A percentile compares a stretch with the other conserved stretches of the same genome.
phyloP scores from a whole-genome alignment of 2,888 invertebrate genomes.

The Lysandra bellargus region DNA sequence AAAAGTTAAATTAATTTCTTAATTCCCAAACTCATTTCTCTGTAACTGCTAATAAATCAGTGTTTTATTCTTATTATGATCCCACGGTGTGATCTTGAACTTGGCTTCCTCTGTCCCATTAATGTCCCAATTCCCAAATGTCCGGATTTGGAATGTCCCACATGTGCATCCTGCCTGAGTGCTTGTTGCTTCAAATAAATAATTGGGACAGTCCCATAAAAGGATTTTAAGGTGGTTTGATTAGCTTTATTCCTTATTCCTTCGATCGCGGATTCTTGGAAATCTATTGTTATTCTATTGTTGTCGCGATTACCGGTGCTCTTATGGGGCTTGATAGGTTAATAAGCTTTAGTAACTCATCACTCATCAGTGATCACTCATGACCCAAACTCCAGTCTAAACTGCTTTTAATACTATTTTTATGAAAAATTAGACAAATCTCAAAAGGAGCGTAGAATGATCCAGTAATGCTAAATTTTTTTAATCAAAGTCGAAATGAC shows the following conservation, averaged over 20 bases:
- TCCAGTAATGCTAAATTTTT: too few relatives aligned
- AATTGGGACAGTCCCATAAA: not conserved
- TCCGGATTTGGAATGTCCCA: conserved; percentile 13
- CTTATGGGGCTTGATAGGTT: too few relatives aligned
- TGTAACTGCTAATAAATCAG: not conserved
- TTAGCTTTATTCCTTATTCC: not conserved
- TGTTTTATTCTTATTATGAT: not conserved
- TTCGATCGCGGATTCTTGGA: too few relatives aligned
- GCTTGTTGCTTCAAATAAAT: not conserved
- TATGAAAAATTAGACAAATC: too few relatives aligned
- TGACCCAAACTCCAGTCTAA: too few relatives aligned
- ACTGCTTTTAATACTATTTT: too few relatives aligned
- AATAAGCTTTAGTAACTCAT: too few relatives aligned
- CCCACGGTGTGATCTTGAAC: conserved; percentile 28
- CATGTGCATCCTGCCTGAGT: conserved; percentile 20
- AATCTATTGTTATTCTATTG: too few relatives aligned
- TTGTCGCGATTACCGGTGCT: too few relatives aligned
- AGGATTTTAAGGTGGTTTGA: not conserved
- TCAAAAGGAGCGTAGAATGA: too few relatives aligned
- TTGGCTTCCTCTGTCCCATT: conserved; percentile 19
- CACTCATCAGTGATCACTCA: too few relatives aligned
- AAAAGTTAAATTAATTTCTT: not conserved
- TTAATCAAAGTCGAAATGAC: too few relatives aligned
- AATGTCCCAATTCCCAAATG: not conserved
- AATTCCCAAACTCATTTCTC: not conserved